Base-by-base conservation (phyloP, 2,888 invertebrate genomes). In the Cryptops parisi region DNA sequence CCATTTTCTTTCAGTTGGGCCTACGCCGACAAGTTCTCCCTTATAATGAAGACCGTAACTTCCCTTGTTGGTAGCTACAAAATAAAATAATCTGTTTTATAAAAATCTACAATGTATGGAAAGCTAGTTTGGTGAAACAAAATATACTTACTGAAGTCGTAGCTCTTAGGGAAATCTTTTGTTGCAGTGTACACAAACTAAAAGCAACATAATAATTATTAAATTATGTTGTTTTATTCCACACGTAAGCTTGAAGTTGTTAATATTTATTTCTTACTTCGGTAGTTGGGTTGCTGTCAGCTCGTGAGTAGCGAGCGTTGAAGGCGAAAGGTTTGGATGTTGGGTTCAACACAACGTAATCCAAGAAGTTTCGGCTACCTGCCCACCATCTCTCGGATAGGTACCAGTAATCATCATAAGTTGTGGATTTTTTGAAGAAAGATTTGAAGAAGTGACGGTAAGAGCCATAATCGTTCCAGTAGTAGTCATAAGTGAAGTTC, bases 341-440 rank as follows among this genome's bases (percentile, higher is more conserved):
- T 25, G 55, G 55, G 38, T 55, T 53, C 19, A 50, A 39, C 9
- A 49, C 9, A 17, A 44, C 25, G 45, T 54, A 55, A 23, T 54
- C 54, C 6, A 23, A n/a, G 23, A 55, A 56, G 12, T 22, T 22
- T 24, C 17, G 21, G 21, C n/a, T 41, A 19, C 54, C 55, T n/a
- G 23, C 47, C n/a, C 33, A 27, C 9, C 41, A 2, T 27, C 41
- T 27, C 22, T 55, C 43, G 3, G 47, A 15, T 6, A 50, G 23
- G 40, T 51, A 38, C 19, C 25, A 45, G 45, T 43, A 19, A 38
- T 43, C 50, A 22, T 54, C 41, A 46, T 50, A 54, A 25, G 39
- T 54, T 47, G 45, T 45, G 15, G 55, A 54, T 21, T 38, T 48
- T 9, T 54, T 43, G 50, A 53, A 54, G 55, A 53, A 55, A 5